Evolutionary conservation across 1,140 invertebrate species (phyloP).

Genomic region (Cotesia chilonis): DNA sequence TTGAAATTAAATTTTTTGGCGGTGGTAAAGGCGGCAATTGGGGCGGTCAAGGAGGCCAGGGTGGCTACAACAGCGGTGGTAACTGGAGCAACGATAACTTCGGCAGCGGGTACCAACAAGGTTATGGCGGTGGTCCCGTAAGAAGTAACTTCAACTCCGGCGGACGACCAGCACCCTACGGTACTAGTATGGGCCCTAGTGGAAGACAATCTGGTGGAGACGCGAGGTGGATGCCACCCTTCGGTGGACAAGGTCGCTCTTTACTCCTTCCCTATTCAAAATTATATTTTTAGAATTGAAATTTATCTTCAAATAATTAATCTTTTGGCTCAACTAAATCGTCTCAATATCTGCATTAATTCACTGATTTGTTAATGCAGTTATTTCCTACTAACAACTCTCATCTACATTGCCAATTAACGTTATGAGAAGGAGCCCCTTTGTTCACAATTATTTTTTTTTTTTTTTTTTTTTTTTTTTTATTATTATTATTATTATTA

Average conservation of each 20-base stretch:
- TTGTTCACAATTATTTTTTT: conserved; percentile 41
- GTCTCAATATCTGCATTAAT: conserved; percentile 14
- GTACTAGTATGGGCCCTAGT: conserved; percentile 59
- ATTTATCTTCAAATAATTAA: too few species aligned
- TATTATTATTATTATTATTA: too few species aligned
- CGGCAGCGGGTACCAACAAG: conserved; percentile 79
- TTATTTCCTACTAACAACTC: too few species aligned
- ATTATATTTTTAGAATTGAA: not conserved
- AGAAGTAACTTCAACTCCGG: conserved; percentile 73
- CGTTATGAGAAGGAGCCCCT: conserved; percentile 41
- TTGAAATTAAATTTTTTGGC: not conserved
- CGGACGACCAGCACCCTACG: conserved; percentile 73
- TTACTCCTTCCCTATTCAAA: conserved; percentile 43
- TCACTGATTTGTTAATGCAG: not conserved
- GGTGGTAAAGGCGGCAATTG: conserved; percentile 55
- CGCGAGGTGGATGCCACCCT: conserved; percentile 51
- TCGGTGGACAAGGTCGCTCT: conserved; percentile 52
- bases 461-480: conserved; percentile 25
- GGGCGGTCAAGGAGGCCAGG: conserved; percentile 66
- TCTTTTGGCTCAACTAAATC: too few species aligned
- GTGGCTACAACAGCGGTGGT: conserved; percentile 67
- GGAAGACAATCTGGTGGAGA: conserved; percentile 53
- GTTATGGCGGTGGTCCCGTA: conserved; percentile 76
- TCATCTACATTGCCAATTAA: not conserved
- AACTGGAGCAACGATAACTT: conserved; percentile 73